These are phyloP conservation scores for Rhynchomys soricoides DNA, from an alignment of 2,113 vertebrate genomes.

Conservation along the genomic window DNA sequence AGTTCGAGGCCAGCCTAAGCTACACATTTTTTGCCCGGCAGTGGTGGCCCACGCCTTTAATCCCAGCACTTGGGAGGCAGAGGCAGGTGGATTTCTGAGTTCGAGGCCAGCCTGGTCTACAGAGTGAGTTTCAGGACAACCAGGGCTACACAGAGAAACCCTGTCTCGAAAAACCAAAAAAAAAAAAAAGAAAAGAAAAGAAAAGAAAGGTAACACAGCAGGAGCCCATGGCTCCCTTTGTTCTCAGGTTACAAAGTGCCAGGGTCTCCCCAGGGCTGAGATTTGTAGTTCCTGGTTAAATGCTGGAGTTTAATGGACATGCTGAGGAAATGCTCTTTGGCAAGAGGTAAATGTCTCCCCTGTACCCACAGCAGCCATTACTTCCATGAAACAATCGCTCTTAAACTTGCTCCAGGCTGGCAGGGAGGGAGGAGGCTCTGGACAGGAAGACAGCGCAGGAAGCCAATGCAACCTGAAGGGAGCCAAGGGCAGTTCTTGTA, in stretches of 20 bases:
- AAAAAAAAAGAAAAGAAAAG: too few relatives aligned
- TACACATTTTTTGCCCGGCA: too few relatives aligned
- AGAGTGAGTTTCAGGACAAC: too few relatives aligned
- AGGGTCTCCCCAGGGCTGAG: conserved; percentile 6
- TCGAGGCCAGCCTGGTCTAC: too few relatives aligned
- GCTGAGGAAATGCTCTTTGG: conserved; percentile 54
- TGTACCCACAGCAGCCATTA: not conserved
- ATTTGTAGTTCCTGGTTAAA: conserved; percentile 64
- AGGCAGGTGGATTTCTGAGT: too few relatives aligned
- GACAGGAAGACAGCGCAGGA: not conserved
- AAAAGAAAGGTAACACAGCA: not conserved
- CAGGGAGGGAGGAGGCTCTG: not conserved
- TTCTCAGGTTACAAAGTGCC: not conserved
- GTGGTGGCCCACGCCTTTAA: too few relatives aligned
- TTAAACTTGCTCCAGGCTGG: not conserved
- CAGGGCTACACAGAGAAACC: too few relatives aligned
- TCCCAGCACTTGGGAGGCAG: too few relatives aligned
- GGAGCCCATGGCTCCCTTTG: not conserved
- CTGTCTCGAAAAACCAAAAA: too few relatives aligned
- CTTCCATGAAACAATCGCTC: conserved; percentile 25
- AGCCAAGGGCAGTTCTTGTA: not conserved
- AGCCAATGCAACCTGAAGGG: not conserved
- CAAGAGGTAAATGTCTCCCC: conserved; percentile 52
- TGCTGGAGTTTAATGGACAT: conserved; percentile 52
- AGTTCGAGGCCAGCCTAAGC: too few relatives aligned